Conservation (phyloP, 2,113 vertebrate species). For the Hymenochirus boettgeri region DNA sequence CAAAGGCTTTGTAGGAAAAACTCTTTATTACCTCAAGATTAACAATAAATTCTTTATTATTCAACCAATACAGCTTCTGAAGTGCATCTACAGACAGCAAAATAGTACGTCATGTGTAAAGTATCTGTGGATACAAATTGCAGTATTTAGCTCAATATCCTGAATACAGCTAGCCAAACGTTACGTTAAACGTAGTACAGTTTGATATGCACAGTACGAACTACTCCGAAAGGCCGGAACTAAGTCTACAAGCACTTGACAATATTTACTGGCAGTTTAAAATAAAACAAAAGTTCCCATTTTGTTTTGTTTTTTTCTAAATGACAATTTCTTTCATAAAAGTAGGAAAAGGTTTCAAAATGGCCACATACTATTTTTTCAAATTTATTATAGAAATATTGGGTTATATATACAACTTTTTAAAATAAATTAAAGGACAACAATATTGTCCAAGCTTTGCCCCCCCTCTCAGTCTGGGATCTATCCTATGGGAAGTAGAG, state of each 20-base stretch:
- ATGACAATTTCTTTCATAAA: conserved; percentile 13
- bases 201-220: conserved; percentile 43
- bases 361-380: background rate
- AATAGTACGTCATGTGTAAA: conserved; percentile 53
- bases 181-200: conserved; percentile 36
- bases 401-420: conserved; percentile 25
- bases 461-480: too few relatives aligned
- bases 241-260: conserved; percentile 45
- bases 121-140: conserved; percentile 45
- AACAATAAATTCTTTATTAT: conserved; percentile 77
- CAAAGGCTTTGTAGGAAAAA: too few relatives aligned
- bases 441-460: too few relatives aligned
- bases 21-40: too few relatives aligned
- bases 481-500: too few relatives aligned
- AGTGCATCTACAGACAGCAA: conserved; percentile 68
- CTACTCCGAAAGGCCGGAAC: conserved; percentile 44
- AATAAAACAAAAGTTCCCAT: too few relatives aligned
- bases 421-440: too few relatives aligned
- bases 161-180: conserved; percentile 29
- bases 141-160: conserved; percentile 35
- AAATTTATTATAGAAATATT: background rate
- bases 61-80: conserved; percentile 66
- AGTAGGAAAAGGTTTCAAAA: conserved; percentile 6
- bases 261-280: background rate
- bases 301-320: background rate